phyloP scores from a whole-genome alignment of 1,140 invertebrate genomes.

The Drosophila repletoides region DNA sequence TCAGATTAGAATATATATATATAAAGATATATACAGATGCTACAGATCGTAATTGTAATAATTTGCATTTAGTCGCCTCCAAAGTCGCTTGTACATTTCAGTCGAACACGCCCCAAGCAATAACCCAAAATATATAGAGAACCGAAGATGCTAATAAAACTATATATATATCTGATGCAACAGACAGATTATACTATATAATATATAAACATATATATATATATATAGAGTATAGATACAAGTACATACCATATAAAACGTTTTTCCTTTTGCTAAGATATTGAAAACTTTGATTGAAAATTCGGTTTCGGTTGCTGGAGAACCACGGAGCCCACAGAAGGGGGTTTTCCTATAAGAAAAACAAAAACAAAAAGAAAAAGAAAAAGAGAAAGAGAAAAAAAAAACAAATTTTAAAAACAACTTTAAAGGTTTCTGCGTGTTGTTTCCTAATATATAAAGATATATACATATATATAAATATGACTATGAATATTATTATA shows the following conservation, averaged over 20 bases:
- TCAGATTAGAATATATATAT: conserved; percentile 6
- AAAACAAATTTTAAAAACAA: conserved; percentile 40
- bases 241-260: conserved; percentile 29
- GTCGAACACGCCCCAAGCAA: conserved; percentile 62
- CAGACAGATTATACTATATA: conserved; percentile 1
- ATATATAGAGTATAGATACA: conserved; percentile 40
- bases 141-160: conserved; percentile 68
- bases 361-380: conserved; percentile 17
- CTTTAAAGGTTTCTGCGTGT: conserved; percentile 74
- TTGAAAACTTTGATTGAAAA: too few species aligned
- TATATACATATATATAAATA: conserved; percentile 24
- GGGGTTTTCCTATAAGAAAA: not conserved
- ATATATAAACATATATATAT: conserved; percentile 22
- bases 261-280: too few species aligned
- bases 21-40: not conserved
- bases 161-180: conserved; percentile 14
- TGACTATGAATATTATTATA: conserved; percentile 5
- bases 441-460: conserved; percentile 59
- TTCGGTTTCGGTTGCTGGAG: conserved; percentile 59
- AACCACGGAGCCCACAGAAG: not conserved
- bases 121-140: conserved; percentile 70
- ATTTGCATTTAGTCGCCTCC: conserved; percentile 59
- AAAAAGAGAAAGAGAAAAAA: conserved; percentile 18
- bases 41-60: conserved; percentile 25
- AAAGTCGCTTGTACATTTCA: conserved; percentile 56